A percentile compares a stretch with the other conserved stretches of the same genome.
Evolutionary conservation across 92 coral and sea anemone genomes (phyloP).

Genomic region (Umimayanthus kanabou): DNA sequence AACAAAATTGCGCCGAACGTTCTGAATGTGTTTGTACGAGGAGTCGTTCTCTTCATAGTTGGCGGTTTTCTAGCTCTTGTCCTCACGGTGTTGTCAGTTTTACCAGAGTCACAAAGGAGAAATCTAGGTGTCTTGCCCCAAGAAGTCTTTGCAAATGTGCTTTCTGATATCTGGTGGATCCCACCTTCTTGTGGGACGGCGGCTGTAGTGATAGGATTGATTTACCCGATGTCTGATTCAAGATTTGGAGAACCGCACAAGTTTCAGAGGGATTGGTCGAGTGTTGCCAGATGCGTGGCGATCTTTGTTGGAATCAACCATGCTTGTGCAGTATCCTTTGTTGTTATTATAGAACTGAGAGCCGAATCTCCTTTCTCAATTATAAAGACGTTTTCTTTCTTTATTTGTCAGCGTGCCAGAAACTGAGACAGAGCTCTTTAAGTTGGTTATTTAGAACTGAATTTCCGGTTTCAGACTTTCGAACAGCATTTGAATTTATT

Average conservation of each 20-base stretch:
- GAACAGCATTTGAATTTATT: background rate
- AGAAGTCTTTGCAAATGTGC: constrained; percentile 78
- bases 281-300: constrained; percentile 92
- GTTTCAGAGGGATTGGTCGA: constrained; percentile 95
- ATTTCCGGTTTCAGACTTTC: constrained; percentile 13
- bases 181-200: constrained; percentile 96
- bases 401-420: constrained; percentile 8
- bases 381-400: background rate
- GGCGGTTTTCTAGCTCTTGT: constrained; percentile 91
- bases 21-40: constrained; percentile 91
- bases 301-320: constrained; percentile 96
- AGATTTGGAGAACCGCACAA: constrained; percentile 95
- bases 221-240: constrained; percentile 90
- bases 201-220: constrained; percentile 87
- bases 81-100: constrained; percentile 80
- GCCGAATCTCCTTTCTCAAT: background rate
- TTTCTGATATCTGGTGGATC: constrained; percentile 94
- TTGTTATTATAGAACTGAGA: background rate
- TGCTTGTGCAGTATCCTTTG: constrained; percentile 99
- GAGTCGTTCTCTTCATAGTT: constrained; percentile 85
- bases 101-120: constrained; percentile 87
- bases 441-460: background rate
- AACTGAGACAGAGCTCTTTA: background rate
- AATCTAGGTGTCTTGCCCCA: constrained; percentile 76
- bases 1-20: constrained; percentile 79